Evolutionary conservation across 2,797 vertebrate genomes (phyloP).

Genomic region (Molossus molossus): DNA sequence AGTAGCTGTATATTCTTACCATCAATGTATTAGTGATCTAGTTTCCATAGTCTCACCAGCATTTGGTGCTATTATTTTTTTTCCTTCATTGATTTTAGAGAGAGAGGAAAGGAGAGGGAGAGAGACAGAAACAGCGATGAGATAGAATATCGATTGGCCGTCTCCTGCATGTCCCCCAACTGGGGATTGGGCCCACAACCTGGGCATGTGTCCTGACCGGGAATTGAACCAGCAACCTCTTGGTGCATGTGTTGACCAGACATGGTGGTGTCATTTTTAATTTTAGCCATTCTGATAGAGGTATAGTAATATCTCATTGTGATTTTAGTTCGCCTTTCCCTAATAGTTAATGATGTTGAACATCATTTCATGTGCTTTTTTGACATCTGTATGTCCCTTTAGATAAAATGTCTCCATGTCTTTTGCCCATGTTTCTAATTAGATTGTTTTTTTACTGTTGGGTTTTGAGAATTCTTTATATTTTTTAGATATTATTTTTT

Average conservation of each 20-base stretch:
- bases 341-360: background rate
- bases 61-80: conserved; percentile 7
- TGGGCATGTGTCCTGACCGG: too few species aligned
- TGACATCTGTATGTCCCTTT: background rate
- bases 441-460: background rate
- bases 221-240: too few species aligned
- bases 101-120: too few species aligned
- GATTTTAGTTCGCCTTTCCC: conserved; percentile 36
- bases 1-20: background rate
- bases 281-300: background rate
- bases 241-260: too few species aligned
- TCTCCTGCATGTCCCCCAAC: too few species aligned
- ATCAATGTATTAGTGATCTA: background rate
- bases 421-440: conserved; percentile 51
- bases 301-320: background rate
- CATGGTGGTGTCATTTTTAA: background rate
- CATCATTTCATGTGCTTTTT: conserved; percentile 31
- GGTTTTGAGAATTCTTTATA: background rate
- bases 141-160: too few species aligned
- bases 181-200: too few species aligned
- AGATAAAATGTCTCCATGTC: background rate
- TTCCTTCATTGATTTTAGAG: too few species aligned
- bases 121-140: too few species aligned
- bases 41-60: background rate
- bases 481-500: background rate